Evolutionary conservation across 2,888 invertebrate species (phyloP), one percentile per base, ranked within the genome.

Genomic region (Dynastes maya): DNA sequence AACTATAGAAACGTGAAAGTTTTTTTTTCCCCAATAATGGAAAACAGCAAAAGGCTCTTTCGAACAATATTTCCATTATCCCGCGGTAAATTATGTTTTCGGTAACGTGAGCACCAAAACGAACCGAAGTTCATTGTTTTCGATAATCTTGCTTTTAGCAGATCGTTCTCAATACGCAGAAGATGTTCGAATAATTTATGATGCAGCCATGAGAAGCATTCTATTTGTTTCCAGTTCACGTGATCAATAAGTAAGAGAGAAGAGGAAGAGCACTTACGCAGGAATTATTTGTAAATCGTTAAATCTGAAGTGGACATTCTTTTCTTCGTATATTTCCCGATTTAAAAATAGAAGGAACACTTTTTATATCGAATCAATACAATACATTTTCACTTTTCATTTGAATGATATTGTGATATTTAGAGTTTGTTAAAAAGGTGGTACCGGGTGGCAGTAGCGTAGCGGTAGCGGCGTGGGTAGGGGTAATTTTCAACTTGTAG

Each of bases 281-380:
- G n/a, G 55, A 55, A 55, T 55, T 55, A 55, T 55, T 55, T 55
- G 16, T 16, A 55, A 55, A 55, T 55, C 55, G 55, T 55, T 55
- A 55, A 55, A 55, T n/a, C 16, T 55, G 55, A 55, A 55, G 55
- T 13, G 13, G 55, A 16, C 16, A 16, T 55, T 16, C 55, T 45
- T 45, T 45, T 45, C 45, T 45, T 45, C 45, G 11, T 45, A 11
- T 45, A 45, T 45, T 45, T 45, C 11, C 8, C 11, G 45, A 45
- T 45, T 45, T 11, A 45, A 45, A 45, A 45, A 45, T 45, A 45
- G 45, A 37, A 37, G 4, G 37, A 45, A 2, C 45, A 45, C 11
- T 11, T 45, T 22, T 45, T 45, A 45, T 37, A 37, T 37, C 32
- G 32, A 37, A 37, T 37, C 32, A 37, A 37, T 37, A 37, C 32